Base-by-base conservation (phyloP, 2,113 vertebrate genomes). In the Chloropsis hardwickii region DNA sequence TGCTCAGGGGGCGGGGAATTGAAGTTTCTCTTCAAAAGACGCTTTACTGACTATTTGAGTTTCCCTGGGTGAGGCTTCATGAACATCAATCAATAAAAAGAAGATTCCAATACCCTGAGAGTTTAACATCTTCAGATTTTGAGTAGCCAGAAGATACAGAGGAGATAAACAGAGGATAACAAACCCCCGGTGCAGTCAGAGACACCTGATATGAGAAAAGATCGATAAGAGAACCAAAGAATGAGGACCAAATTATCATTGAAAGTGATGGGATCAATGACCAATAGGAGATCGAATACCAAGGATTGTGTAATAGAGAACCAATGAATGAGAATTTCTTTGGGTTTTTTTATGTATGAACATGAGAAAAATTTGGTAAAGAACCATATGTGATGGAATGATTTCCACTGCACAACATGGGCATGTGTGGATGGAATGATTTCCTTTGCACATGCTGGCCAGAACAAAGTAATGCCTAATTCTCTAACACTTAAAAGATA, bases 1-100 rank as follows among this genome's bases (percentile, higher is more conserved):
- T 50, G 21, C 6, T 25, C 25, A 31, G 13, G 9, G 11, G 11
- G 3, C 0, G 1, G 3, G 25, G 8, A 35, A 35, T 16, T 42
- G 13, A 76, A 50, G 5, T 50, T 66, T 66, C 9, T 66, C 13
- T 50, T 42, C 25, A 21, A 57, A 58, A 50, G 20, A 35, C 19
- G 25, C 3, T 35, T 48, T 57, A 31, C 21, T 14, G 9, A 58
- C 27, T 9, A 44, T 86, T 77, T 86, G 33, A 44, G 2, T 44
- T 58, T 76, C 25, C 21, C 31, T 66, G 21, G 21, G 21, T 76
- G 17, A 58, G 61, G 12, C 13, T 67, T 37, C 13, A 27, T 31
- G 44, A 66, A 13, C 61, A 25, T 58, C 53, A 50, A 58, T 50
- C 35, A 50, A 58, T 10, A 42, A 47, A n/a, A 72, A 50, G 13